These are phyloP conservation scores for Rhinolophus sinicus DNA, from an alignment of 2,113 vertebrate genomes.

Conservation along the genomic window DNA sequence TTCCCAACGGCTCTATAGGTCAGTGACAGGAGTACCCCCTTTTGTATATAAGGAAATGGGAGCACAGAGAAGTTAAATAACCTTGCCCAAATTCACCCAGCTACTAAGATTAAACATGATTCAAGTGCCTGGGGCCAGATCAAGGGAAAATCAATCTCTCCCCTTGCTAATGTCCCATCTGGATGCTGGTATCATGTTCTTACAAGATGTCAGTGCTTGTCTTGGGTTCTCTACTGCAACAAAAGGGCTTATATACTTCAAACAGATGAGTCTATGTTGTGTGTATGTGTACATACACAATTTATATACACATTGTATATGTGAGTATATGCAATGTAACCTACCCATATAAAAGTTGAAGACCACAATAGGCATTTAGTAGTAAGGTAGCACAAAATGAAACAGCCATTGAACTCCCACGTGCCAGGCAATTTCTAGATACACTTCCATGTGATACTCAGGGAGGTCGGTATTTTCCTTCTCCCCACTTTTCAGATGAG, in stretches of 20 bases:
- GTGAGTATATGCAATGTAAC: neutral
- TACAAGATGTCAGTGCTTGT: neutral
- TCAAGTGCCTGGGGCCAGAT: neutral
- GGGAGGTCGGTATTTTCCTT: neutral
- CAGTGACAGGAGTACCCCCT: neutral
- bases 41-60: neutral
- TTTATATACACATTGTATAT: too few relatives aligned
- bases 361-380: neutral
- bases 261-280: neutral
- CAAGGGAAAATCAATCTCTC: neutral
- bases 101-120: neutral
- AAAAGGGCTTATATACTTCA: neutral
- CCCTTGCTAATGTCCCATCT: neutral
- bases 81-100: neutral
- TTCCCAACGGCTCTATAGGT: neutral
- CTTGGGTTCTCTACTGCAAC: neutral
- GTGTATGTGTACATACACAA: too few relatives aligned
- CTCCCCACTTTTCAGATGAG: neutral
- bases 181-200: neutral
- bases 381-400: neutral
- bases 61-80: neutral
- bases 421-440: neutral
- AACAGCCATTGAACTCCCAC: accelerated
- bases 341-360: neutral
- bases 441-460: neutral